These are phyloP conservation scores for Drosophila parabipectinata DNA, from an alignment of 1,140 invertebrate genomes.

Conservation along the genomic window DNA sequence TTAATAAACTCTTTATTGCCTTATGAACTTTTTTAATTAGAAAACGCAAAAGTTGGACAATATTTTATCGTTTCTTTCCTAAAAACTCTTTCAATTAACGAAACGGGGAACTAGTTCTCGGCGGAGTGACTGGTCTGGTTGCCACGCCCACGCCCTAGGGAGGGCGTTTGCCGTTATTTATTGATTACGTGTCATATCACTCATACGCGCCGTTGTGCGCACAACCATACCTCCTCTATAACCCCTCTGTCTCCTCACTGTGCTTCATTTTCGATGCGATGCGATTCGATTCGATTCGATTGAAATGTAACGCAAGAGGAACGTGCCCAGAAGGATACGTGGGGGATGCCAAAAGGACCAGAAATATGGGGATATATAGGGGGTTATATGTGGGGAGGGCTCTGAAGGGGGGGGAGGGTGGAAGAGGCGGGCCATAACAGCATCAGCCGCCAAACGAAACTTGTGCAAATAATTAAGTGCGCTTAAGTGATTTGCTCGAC, in stretches of 20 bases:
- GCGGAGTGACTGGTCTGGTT: neutral
- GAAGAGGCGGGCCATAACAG: neutral
- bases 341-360: slow-evolving; percentile 9
- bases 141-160: neutral
- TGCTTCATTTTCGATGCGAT: slow-evolving; percentile 2
- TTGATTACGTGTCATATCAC: slow-evolving; percentile 81
- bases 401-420: neutral
- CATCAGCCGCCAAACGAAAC: slow-evolving; percentile 56
- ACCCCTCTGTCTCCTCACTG: neutral
- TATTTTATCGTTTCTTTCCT: neutral
- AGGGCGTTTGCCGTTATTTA: slow-evolving; percentile 69
- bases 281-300: slow-evolving; percentile 59
- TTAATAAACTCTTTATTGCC: no score
- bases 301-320: slow-evolving; percentile 69
- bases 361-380: neutral
- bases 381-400: neutral
- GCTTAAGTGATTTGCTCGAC: slow-evolving; percentile 77
- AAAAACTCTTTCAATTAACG: neutral
- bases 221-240: neutral
- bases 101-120: slow-evolving; percentile 33
- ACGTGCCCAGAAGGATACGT: slow-evolving; percentile 46
- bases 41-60: neutral
- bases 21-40: neutral
- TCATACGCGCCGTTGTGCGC: slow-evolving; percentile 67
- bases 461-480: slow-evolving; percentile 82